phyloP scores from a whole-genome alignment of 2,797 vertebrate genomes.

The Numenius phaeopus region DNA sequence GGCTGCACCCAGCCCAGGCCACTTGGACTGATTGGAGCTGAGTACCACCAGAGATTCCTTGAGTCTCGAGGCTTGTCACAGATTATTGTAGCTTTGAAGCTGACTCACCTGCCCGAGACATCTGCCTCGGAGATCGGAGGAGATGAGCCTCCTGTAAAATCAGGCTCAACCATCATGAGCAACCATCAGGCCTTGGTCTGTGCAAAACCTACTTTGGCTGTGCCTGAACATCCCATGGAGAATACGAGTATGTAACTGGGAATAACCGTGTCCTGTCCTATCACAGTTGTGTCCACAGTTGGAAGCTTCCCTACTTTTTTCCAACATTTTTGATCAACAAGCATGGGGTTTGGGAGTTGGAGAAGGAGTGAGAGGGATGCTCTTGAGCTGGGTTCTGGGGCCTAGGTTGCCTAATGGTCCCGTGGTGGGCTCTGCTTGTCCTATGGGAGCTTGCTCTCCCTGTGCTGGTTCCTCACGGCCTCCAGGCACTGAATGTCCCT shows the following conservation, averaged over 20 bases:
- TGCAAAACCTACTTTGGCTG: accelerated
- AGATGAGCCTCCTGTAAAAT: background rate
- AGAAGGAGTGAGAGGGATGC: background rate
- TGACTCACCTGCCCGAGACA: background rate
- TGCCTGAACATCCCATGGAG: background rate
- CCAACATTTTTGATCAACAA: background rate
- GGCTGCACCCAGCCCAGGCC: background rate
- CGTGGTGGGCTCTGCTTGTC: background rate
- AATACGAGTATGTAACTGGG: background rate
- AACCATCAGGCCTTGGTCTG: background rate
- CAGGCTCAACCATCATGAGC: background rate
- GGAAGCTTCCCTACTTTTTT: background rate
- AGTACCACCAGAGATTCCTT: background rate
- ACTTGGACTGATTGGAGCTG: background rate
- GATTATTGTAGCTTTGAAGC: background rate
- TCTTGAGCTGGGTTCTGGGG: background rate
- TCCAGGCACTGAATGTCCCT: background rate
- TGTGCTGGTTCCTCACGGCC: background rate
- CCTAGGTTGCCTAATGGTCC: background rate
- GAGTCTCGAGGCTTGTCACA: background rate
- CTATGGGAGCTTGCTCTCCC: accelerated
- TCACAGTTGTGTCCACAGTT: background rate
- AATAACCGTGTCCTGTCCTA: background rate
- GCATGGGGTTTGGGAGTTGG: background rate
- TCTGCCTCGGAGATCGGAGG: accelerated